Conservation (phyloP, 2,888 invertebrate genomes). For the Drosophila peninsularis region DNA sequence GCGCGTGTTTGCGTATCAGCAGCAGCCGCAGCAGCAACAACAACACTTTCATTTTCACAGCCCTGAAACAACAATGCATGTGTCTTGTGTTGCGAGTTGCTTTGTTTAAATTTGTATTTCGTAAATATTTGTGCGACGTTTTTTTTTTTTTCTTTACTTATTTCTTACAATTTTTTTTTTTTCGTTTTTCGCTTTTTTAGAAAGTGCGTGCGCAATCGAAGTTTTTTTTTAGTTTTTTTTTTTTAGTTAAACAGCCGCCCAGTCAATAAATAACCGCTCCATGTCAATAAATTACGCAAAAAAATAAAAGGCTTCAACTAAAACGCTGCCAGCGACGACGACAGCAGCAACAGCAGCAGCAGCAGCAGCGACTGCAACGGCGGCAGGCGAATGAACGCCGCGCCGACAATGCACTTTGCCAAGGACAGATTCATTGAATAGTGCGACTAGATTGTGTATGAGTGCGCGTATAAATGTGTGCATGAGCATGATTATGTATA, state of each 20-base stretch:
- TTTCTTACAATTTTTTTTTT: conserved; percentile 12
- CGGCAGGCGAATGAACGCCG: conserved; percentile 71
- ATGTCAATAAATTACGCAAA: conserved; percentile 78
- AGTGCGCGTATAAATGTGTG: conserved; percentile 23
- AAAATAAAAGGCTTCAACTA: conserved; percentile 34
- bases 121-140: conserved; percentile 67
- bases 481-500: background rate
- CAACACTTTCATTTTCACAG: conserved; percentile 77
- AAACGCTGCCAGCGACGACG: conserved; percentile 51
- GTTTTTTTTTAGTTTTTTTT: conserved; percentile 28
- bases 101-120: conserved; percentile 68
- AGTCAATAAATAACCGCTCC: conserved; percentile 70
- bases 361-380: conserved; percentile 4
- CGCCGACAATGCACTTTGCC: conserved; percentile 83
- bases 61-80: conserved; percentile 63
- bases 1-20: conserved; percentile 61
- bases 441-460: conserved; percentile 50
- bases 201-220: conserved; percentile 78
- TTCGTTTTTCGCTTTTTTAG: conserved; percentile 65
- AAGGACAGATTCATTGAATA: conserved; percentile 84
- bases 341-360: background rate
- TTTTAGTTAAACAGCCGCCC: conserved; percentile 61
- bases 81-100: conserved; percentile 65
- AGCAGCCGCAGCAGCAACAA: conserved; percentile 44
- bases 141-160: conserved; percentile 24